A percentile compares a stretch with the other conserved stretches of the same genome.
Conservation (phyloP, 2,888 invertebrate genomes). For the Ectropis crepuscularia region DNA sequence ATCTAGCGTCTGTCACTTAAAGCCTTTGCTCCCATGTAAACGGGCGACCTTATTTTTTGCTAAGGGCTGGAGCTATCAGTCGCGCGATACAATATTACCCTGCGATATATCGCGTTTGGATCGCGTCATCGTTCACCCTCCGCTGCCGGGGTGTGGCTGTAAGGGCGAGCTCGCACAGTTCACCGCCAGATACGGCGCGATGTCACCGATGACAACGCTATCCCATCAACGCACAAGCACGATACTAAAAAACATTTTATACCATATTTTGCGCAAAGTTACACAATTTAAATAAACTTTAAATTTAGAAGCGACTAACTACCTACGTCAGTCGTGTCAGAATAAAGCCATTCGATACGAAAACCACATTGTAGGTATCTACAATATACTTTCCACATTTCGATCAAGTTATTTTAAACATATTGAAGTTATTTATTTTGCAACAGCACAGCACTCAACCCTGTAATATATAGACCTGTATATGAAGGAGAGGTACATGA, state of each 20-base stretch:
- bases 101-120: slow-evolving; percentile 77
- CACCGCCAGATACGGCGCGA: slow-evolving; percentile 54
- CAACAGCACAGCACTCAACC: too few relatives aligned
- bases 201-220: slow-evolving; percentile 48
- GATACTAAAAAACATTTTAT: slow-evolving; percentile 28
- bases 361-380: too few relatives aligned
- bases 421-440: neutral
- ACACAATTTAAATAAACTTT: too few relatives aligned
- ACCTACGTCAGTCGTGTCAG: too few relatives aligned
- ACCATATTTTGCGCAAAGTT: neutral
- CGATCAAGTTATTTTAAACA: neutral
- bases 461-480: neutral
- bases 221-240: slow-evolving; percentile 32
- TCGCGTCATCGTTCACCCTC: slow-evolving; percentile 76
- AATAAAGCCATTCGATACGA: too few relatives aligned
- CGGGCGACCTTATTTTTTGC: slow-evolving; percentile 82
- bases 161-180: slow-evolving; percentile 64
- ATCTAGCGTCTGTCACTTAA: slow-evolving; percentile 83
- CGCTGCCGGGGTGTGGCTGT: slow-evolving; percentile 59
- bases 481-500: slow-evolving; percentile 37
- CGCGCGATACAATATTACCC: slow-evolving; percentile 79
- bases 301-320: too few relatives aligned
- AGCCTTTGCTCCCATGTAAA: slow-evolving; percentile 80
- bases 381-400: too few relatives aligned
- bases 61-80: slow-evolving; percentile 77